phyloP scores from a whole-genome alignment of 2,888 invertebrate genomes.

The Dichetophora obliterata region DNA sequence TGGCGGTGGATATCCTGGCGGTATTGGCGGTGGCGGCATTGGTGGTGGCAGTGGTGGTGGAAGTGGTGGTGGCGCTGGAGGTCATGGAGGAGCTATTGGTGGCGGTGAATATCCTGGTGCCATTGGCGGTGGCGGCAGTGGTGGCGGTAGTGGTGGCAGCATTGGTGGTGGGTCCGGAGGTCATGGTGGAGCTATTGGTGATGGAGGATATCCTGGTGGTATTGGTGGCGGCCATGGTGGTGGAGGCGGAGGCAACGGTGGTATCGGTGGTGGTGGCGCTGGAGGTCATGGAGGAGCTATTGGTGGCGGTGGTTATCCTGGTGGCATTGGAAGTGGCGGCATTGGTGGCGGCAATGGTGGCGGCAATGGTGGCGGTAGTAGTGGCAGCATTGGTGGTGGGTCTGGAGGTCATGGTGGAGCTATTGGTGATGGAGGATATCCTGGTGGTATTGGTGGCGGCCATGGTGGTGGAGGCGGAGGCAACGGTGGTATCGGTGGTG shows the following conservation, averaged over 20 bases:
- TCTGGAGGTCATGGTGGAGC: slow-evolving; percentile 36
- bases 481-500: slow-evolving; percentile 36
- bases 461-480: slow-evolving; percentile 10
- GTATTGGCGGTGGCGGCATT: slow-evolving; percentile 21
- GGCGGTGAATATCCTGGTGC: slow-evolving; percentile 36
- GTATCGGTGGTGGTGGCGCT: slow-evolving; percentile 28
- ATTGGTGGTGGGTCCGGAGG: slow-evolving; percentile 34
- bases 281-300: slow-evolving; percentile 26
- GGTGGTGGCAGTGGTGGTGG: slow-evolving; percentile 33
- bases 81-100: not conserved
- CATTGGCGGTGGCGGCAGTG: slow-evolving; percentile 30
- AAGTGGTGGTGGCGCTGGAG: slow-evolving; percentile 21
- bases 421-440: not conserved
- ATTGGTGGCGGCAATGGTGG: slow-evolving; percentile 33
- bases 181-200: not conserved
- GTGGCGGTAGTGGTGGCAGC: slow-evolving; percentile 11
- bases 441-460: slow-evolving; percentile 34
- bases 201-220: slow-evolving; percentile 34
- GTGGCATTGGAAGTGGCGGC: slow-evolving; percentile 24
- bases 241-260: not conserved
- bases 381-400: too few species aligned
- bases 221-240: slow-evolving; percentile 35
- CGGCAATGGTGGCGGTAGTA: slow-evolving; percentile 24
- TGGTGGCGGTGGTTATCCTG: not conserved
- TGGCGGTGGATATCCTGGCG: slow-evolving; percentile 37